These are phyloP conservation scores for Pegoplata infirma DNA, from an alignment of 2,888 invertebrate species.

Conservation along the genomic window DNA sequence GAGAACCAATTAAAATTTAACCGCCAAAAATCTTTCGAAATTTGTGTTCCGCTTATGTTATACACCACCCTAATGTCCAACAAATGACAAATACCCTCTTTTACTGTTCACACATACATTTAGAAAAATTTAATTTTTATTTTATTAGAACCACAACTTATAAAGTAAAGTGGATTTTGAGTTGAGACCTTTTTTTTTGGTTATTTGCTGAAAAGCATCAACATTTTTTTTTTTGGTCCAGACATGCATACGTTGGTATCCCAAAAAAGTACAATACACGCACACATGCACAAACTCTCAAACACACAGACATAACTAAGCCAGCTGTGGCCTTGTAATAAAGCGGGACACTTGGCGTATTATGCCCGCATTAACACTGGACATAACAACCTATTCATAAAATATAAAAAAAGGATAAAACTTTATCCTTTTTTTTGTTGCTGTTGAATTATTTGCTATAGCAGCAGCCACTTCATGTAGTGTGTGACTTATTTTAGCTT, in stretches of 20 bases:
- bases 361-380: slow-evolving; percentile 59
- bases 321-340: slow-evolving; percentile 53
- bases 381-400: slow-evolving; percentile 52
- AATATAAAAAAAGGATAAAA: slow-evolving; percentile 34
- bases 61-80: not conserved
- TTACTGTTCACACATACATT: slow-evolving; percentile 51
- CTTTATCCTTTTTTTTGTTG: slow-evolving; percentile 34
- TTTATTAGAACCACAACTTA: slow-evolving; percentile 73
- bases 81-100: slow-evolving; percentile 6
- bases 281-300: not conserved
- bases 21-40: no score
- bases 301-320: not conserved
- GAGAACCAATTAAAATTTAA: no score
- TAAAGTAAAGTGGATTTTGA: slow-evolving; percentile 71
- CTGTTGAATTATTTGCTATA: no score
- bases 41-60: no score
- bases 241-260: slow-evolving; percentile 14
- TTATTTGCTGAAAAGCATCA: slow-evolving; percentile 9
- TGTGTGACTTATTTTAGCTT: slow-evolving; percentile 68
- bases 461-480: slow-evolving; percentile 41
- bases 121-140: slow-evolving; percentile 66
- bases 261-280: not conserved
- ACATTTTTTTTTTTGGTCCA: slow-evolving; percentile 36
- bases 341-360: slow-evolving; percentile 62
- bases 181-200: slow-evolving; percentile 53